Evolutionary conservation across 2,113 vertebrate genomes (phyloP).

Genomic region (Eublepharis macularius): DNA sequence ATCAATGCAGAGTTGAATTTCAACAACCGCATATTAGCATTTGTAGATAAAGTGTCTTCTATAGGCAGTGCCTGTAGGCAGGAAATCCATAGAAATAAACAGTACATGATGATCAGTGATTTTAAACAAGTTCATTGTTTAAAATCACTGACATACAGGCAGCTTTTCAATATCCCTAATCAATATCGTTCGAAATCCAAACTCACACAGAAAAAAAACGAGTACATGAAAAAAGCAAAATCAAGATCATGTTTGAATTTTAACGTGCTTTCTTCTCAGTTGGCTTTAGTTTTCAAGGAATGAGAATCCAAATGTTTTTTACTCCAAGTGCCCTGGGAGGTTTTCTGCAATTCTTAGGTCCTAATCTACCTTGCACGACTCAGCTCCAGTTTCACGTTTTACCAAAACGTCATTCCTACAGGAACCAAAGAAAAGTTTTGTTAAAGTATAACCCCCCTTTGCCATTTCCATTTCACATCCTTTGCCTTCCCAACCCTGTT

Average conservation of each 20-base stretch:
- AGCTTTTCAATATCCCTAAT: neutral
- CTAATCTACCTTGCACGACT: neutral
- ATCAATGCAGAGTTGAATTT: no score
- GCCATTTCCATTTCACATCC: neutral
- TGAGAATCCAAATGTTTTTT: neutral
- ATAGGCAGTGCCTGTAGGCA: no score
- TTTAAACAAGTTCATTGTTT: no score
- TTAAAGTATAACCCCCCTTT: neutral
- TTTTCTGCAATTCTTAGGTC: neutral
- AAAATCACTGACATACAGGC: neutral
- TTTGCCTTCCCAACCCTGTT: neutral
- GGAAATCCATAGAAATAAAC: no score
- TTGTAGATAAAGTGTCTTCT: no score
- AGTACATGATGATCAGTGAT: no score
- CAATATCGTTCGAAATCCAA: neutral
- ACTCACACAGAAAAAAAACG: neutral
- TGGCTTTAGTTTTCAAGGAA: neutral
- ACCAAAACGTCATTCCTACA: neutral
- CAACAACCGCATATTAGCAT: no score
- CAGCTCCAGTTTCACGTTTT: neutral
- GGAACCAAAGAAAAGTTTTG: neutral
- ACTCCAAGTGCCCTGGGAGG: no score
- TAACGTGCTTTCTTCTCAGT: neutral
- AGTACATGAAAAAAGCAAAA: neutral
- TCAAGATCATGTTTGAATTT: neutral